Base-by-base conservation (phyloP, 2,888 invertebrate species). In the Melinopterus prodromus region DNA sequence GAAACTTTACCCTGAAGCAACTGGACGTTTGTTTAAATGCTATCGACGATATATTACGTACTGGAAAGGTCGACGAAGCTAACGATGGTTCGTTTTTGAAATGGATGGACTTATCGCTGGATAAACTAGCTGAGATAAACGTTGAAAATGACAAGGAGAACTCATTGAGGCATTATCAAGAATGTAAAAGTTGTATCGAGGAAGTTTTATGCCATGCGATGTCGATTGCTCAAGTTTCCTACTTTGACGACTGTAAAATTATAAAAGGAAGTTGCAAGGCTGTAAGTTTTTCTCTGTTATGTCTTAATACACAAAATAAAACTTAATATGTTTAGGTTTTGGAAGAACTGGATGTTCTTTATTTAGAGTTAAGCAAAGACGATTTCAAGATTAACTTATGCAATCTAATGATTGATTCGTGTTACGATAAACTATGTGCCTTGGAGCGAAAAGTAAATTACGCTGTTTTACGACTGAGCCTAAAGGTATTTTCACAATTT, bases 371-470 rank as follows among this genome's bases (percentile, higher is more conserved):
- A 9, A 86, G 90, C 6, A 86, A 89, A 83, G 88, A 89, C 3
- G 88, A 89, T 79, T 86, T 90, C 0, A 92, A 92, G 83, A 87
- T 89, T 9, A 88, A 90, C 12, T 90, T 92, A 84, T 90, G 91
- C 6, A 92, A 91, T 86, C 90, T 94, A 3, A 90, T 92, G 53
- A 90, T 92, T 80, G 92, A 93, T 85, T 91, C 92, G 0, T 87
- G 93, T 76, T 92, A 90, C 84, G 92, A 93, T 85, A 91, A 92
- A 14, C 87, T 94, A 1, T 93, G 93, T 86, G 90, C 90, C 9
- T 86, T 94, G 76, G 94, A 94, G 86, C 92, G 92, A 3, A 93
- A 92, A 86, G 92, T 94, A 6, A 94, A 94, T 84, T 91, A 92
- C 12, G 92, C 93, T 2, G 90, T 94, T 78, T 86, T 94, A 26